These are phyloP conservation scores for Drosophila sp. DNA, from an alignment of 1,140 invertebrate genomes.

Conservation along the genomic window DNA sequence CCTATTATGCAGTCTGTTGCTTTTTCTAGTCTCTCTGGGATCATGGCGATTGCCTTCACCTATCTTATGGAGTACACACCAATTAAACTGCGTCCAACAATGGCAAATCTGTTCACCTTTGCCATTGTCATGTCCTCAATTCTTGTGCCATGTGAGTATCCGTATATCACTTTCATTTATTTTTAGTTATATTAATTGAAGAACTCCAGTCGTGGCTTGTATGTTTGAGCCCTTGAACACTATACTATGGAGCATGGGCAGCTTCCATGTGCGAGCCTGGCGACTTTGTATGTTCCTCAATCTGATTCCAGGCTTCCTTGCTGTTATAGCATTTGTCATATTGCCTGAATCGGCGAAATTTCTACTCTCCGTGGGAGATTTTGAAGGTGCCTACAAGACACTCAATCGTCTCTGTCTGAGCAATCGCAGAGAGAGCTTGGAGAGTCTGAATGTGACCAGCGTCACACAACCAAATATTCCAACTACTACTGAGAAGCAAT, in stretches of 20 bases:
- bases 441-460: conserved; percentile 16
- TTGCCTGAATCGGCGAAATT: conserved; percentile 38
- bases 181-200: neutral
- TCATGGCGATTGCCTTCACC: conserved; percentile 1
- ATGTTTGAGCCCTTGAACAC: neutral
- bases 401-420: conserved; percentile 14
- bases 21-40: conserved; percentile 7
- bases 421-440: conserved; percentile 2
- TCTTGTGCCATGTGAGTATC: conserved; percentile 18
- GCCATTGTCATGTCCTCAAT: neutral
- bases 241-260: neutral
- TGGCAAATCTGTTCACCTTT: conserved; percentile 14
- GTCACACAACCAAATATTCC: neutral
- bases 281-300: conserved; percentile 14
- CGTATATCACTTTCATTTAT: neutral
- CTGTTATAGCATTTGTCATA: neutral
- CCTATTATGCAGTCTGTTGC: neutral
- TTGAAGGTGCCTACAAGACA: conserved; percentile 10
- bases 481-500: neutral
- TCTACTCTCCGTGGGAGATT: conserved; percentile 1
- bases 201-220: neutral
- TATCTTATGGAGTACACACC: conserved; percentile 33
- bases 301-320: conserved; percentile 7
- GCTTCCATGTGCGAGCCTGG: conserved; percentile 10
- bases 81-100: neutral